A percentile compares a stretch with the other conserved stretches of the same genome.
Conservation (phyloP, 2,113 vertebrate species). For the Hylia prasina region DNA sequence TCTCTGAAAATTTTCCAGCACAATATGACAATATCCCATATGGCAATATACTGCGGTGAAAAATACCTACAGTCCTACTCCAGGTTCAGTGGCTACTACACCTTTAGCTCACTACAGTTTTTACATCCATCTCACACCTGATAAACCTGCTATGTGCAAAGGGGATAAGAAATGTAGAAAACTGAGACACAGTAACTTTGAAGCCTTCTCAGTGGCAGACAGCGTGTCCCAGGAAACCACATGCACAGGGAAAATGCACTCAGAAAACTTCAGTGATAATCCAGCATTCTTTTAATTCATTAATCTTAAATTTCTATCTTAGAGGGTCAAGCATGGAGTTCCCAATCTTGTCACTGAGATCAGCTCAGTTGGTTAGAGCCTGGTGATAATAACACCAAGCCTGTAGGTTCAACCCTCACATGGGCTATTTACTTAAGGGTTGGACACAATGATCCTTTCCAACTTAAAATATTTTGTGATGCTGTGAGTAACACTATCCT, state of each 20-base stretch:
- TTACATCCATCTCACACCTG: not conserved
- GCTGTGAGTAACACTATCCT: no score
- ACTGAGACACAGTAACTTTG: rapidly evolving
- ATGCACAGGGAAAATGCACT: not conserved
- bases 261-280: not conserved
- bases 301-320: not conserved
- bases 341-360: not conserved
- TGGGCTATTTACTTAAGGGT: not conserved
- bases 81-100: not conserved
- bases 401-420: not conserved
- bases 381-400: no score
- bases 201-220: not conserved
- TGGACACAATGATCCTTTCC: not conserved
- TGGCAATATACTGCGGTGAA: not conserved
- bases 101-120: not conserved
- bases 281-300: not conserved
- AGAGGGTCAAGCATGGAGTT: not conserved
- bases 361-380: not conserved
- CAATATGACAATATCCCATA: not conserved
- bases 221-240: not conserved
- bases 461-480: not conserved
- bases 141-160: not conserved
- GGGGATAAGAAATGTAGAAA: not conserved
- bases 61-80: not conserved
- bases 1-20: not conserved